Evolutionary conservation across 2,113 vertebrate genomes (phyloP), one percentile per base, ranked within the genome.

Genomic region (Melanerpes formicivorus): DNA sequence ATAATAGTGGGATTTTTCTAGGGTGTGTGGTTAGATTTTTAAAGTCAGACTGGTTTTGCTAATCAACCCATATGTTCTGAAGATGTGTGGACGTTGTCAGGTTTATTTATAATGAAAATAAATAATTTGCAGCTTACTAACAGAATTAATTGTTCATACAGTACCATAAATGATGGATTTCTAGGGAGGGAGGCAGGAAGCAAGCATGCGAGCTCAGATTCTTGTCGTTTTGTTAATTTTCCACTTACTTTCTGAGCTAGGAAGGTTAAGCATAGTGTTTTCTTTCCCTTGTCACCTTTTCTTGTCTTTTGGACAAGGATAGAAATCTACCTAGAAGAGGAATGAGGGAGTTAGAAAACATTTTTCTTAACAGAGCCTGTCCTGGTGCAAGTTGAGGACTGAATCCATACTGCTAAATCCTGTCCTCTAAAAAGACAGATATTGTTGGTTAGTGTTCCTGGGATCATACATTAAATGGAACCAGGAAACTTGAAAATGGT

Each of bases 101-200:
- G 18, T 74, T 84, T 89, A 52, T 91, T 93, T 90, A 32, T 70
- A 52, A 59, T 79, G 62, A 66, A 91, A 84, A 80, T 37, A 29
- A 48, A 42, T 64, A 48, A 27, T 87, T 90, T 75, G 6, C 34
- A 65, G 32, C 42, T 86, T 88, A 18, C 40, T 69, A 50, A 34
- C 26, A 71, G 50, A 65, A 44, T 80, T 70, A 52, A 48, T 11
- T 86, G 19, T 73, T 93, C 44, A 70, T 93, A 30, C 18, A 34
- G 4, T 32, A 40, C 48, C 26, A 10, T 50, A 65, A 54, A 60
- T 78, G n/a, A 25, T 34, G 9, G 37, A 22, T 89, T 88, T 84
- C 27, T 25, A 75, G 44, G 23, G 30, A 83, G 30, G 55, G 30
- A 83, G 30, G 55, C 54, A 77, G 44, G 55, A 80, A 60, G 27